Evolutionary conservation across 37 sponge, comb jelly and placozoan species (phyloP).

Genomic region (Tethya wilhelma): DNA sequence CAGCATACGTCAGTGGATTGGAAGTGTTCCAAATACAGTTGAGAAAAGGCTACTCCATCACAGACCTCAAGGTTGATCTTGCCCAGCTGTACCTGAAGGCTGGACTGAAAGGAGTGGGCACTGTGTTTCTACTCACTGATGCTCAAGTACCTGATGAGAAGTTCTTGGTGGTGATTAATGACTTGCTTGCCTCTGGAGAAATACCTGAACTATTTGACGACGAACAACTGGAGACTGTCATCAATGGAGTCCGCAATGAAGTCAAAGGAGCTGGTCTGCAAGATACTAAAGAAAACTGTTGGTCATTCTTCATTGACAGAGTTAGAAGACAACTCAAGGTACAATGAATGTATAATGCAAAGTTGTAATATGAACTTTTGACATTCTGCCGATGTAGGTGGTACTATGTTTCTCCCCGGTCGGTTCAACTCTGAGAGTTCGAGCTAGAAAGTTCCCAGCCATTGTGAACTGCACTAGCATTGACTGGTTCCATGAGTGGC

Average conservation of each 20-base stretch:
- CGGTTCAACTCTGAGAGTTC: conserved; percentile 90
- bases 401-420: conserved; percentile 99
- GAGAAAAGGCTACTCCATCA: conserved; percentile 93
- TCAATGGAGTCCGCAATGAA: conserved; percentile 88
- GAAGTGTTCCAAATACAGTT: conserved; percentile 98
- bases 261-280: conserved; percentile 93
- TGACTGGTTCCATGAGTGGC: conserved; percentile 99
- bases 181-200: conserved; percentile 94
- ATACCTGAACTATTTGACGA: conserved; percentile 95
- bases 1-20: conserved; percentile 92
- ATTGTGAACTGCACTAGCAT: conserved; percentile 96
- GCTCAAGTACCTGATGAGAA: conserved; percentile 94
- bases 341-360: too few species aligned
- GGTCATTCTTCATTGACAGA: conserved; percentile 97
- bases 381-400: conserved; percentile 35
- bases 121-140: conserved; percentile 98
- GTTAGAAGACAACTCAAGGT: conserved; percentile 96
- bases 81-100: conserved; percentile 95
- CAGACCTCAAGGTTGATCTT: conserved; percentile 92
- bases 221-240: conserved; percentile 89
- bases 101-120: conserved; percentile 92
- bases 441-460: conserved; percentile 97
- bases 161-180: conserved; percentile 95
- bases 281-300: conserved; percentile 95
- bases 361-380: neutral